These are phyloP conservation scores for Poecile montanus DNA, from an alignment of 2,797 vertebrate genomes.

Conservation along the genomic window DNA sequence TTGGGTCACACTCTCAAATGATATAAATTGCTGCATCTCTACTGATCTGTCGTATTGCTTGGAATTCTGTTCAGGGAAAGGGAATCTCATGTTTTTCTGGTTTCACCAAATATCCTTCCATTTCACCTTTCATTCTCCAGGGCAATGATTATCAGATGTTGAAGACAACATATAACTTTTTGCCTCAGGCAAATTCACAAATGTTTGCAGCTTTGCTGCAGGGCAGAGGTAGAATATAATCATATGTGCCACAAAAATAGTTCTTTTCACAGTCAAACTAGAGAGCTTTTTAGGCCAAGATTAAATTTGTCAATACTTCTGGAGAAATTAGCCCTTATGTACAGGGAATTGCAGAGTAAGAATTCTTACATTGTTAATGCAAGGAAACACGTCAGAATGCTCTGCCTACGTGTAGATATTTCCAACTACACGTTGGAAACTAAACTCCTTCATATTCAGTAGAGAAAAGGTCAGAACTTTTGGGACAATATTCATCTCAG, in stretches of 20 bases:
- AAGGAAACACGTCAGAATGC: neutral
- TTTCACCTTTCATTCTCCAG: slow-evolving; percentile 43
- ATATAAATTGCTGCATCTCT: neutral
- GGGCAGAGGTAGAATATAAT: slow-evolving; percentile 57
- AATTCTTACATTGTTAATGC: neutral
- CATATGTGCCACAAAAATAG: slow-evolving; percentile 12
- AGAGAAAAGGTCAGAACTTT: neutral
- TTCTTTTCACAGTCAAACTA: neutral
- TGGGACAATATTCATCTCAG: neutral
- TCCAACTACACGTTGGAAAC: neutral
- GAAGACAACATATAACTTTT: slow-evolving; percentile 50
- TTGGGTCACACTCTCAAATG: neutral
- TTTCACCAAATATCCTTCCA: slow-evolving; percentile 23
- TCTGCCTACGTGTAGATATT: neutral
- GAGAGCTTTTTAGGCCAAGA: neutral
- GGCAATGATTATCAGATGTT: slow-evolving; percentile 47
- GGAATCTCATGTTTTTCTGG: neutral
- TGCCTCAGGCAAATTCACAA: slow-evolving; percentile 51
- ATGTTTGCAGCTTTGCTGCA: slow-evolving; percentile 52
- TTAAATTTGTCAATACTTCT: slow-evolving; percentile 29
- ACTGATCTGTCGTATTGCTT: neutral
- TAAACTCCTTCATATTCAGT: neutral
- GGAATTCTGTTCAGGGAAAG: neutral
- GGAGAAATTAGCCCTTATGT: neutral
- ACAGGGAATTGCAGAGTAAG: neutral